phyloP scores from a whole-genome alignment of 2,888 invertebrate genomes.

The Machimus rusticus region DNA sequence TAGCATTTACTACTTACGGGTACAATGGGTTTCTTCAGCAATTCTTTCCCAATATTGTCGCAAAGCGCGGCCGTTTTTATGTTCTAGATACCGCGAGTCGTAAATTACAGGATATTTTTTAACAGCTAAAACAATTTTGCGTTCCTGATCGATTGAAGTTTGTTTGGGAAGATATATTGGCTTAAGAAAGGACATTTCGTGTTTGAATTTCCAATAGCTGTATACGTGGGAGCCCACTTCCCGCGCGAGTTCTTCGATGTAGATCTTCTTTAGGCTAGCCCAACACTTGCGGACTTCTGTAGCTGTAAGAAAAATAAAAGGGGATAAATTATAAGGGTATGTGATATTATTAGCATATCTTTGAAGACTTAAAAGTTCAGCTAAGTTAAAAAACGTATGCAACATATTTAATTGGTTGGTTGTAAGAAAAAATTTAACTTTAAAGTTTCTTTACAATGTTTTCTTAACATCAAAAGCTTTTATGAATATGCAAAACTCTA shows the following conservation, averaged over 20 bases:
- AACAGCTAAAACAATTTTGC: background rate
- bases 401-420: too few relatives aligned
- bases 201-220: background rate
- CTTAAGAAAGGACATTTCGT: background rate
- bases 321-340: too few relatives aligned
- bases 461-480: too few relatives aligned
- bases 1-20: background rate
- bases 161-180: background rate
- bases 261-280: background rate
- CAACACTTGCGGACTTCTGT: background rate
- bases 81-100: background rate
- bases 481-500: too few relatives aligned
- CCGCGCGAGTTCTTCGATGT: background rate
- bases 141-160: background rate
- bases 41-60: background rate
- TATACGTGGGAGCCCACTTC: background rate
- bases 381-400: too few relatives aligned
- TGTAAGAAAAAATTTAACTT: too few relatives aligned
- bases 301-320: background rate
- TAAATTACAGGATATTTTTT: background rate
- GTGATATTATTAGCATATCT: too few relatives aligned
- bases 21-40: background rate
- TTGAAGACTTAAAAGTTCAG: too few relatives aligned
- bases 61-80: background rate
- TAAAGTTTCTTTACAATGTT: too few relatives aligned